A percentile compares a stretch with the other conserved stretches of the same genome.
These are phyloP conservation scores for Notospermus geniculatus DNA, from an alignment of 1,140 invertebrate genomes.

Conservation along the genomic window DNA sequence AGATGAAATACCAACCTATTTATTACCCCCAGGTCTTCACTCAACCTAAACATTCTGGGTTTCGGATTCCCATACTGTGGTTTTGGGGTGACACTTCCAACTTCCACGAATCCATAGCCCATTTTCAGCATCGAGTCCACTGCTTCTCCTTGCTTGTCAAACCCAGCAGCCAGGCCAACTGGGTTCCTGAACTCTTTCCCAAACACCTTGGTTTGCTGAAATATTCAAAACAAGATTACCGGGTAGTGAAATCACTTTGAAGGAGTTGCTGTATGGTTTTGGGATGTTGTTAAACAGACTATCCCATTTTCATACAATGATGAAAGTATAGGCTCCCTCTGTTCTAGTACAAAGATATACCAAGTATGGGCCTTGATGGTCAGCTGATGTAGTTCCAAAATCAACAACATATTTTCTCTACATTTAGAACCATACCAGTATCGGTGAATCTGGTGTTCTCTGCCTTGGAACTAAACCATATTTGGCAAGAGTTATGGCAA, in stretches of 20 bases:
- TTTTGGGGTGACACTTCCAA: constrained; percentile 91
- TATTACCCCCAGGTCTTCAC: constrained; percentile 84
- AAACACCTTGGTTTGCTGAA: constrained; percentile 70
- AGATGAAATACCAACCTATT: constrained; percentile 70
- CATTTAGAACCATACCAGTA: constrained; percentile 34
- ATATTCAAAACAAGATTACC: constrained; percentile 16
- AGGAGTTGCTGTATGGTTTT: too few relatives aligned
- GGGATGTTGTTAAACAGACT: too few relatives aligned
- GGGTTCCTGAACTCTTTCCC: constrained; percentile 76
- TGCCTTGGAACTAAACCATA: constrained; percentile 66
- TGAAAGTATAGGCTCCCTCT: too few relatives aligned
- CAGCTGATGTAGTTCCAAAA: constrained; percentile 82
- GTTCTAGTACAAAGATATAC: too few relatives aligned
- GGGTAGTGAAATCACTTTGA: too few relatives aligned
- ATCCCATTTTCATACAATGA: too few relatives aligned
- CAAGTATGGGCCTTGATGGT: too few relatives aligned
- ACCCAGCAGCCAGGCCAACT: constrained; percentile 94
- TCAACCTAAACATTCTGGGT: constrained; percentile 86
- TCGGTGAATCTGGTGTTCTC: constrained; percentile 33
- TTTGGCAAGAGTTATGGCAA: constrained; percentile 73
- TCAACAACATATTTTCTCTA: constrained; percentile 11
- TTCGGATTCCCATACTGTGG: constrained; percentile 90
- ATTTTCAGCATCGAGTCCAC: constrained; percentile 75
- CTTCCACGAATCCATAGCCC: constrained; percentile 95
- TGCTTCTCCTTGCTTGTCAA: constrained; percentile 95